Conservation (phyloP, 2,888 invertebrate genomes). For the Drosophila austrosaltans region DNA sequence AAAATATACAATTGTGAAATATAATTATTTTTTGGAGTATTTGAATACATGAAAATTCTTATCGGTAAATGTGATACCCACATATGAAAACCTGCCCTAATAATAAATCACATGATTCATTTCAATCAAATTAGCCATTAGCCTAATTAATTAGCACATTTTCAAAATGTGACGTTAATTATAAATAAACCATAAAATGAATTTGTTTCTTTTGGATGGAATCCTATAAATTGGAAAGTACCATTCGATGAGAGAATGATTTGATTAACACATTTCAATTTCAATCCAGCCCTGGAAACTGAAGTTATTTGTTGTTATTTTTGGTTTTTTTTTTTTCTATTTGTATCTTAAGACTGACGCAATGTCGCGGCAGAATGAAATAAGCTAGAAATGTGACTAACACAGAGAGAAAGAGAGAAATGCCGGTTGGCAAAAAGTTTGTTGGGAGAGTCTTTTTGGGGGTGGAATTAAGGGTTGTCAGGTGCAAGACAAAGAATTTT, state of each 20-base stretch:
- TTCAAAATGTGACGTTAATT: slow-evolving; percentile 31
- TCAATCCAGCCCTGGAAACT: slow-evolving; percentile 6
- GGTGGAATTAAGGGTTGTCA: slow-evolving; percentile 45
- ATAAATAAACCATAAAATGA: slow-evolving; percentile 24
- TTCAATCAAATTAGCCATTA: slow-evolving; percentile 12
- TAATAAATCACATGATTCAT: slow-evolving; percentile 31
- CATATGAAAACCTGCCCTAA: background rate
- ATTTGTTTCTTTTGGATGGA: background rate
- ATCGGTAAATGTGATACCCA: slow-evolving; percentile 4
- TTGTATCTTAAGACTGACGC: slow-evolving; percentile 41
- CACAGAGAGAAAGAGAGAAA: slow-evolving; percentile 16
- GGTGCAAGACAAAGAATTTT: slow-evolving; percentile 7
- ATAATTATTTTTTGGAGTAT: background rate
- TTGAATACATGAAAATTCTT: background rate
- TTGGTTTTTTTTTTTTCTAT: slow-evolving; percentile 22
- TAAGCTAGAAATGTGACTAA: slow-evolving; percentile 31
- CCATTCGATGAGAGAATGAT: slow-evolving; percentile 12
- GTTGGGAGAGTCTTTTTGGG: slow-evolving; percentile 21
- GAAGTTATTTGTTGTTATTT: slow-evolving; percentile 17
- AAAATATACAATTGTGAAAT: slow-evolving; percentile 3
- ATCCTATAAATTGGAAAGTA: slow-evolving; percentile 13
- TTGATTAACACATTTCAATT: slow-evolving; percentile 10
- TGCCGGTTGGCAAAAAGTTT: slow-evolving; percentile 32
- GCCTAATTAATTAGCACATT: slow-evolving; percentile 23
- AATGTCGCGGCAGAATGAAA: slow-evolving; percentile 36